Percentiles rank a stretch among this genome's conserved stretches.
Conservation (phyloP, 2,113 vertebrate genomes). For the Ctenodactylus gundi region DNA sequence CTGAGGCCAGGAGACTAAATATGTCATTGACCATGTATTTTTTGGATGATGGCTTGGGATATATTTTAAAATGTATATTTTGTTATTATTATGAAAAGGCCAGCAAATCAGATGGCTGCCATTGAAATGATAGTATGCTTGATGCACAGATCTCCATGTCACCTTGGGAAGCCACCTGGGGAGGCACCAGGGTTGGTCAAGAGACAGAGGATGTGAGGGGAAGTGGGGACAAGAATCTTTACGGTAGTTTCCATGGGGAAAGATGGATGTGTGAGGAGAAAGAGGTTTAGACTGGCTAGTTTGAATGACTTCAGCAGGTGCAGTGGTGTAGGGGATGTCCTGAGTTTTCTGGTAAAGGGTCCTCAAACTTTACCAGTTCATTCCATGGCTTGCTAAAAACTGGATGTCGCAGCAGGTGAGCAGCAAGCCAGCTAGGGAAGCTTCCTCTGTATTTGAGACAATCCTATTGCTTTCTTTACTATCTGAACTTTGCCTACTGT, state of each 20-base stretch:
- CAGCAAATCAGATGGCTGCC: neutral
- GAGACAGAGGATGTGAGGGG: neutral
- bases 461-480: no score
- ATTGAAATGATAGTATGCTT: neutral
- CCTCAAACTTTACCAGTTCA: no score
- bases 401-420: no score
- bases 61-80: neutral
- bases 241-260: neutral
- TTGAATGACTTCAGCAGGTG: neutral
- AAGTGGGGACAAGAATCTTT: neutral
- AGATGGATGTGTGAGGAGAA: neutral
- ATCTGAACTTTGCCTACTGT: no score
- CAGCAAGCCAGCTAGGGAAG: no score
- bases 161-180: rapidly evolving
- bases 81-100: neutral
- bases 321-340: neutral
- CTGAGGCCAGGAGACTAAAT: neutral
- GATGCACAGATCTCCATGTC: neutral
- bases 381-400: no score
- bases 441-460: no score
- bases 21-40: neutral
- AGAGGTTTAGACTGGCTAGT: neutral
- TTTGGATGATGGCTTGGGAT: neutral
- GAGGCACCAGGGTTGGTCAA: neutral
- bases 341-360: neutral